These are phyloP conservation scores for Nasonia vitripennis DNA, from an alignment of 1,140 invertebrate genomes.

Conservation along the genomic window DNA sequence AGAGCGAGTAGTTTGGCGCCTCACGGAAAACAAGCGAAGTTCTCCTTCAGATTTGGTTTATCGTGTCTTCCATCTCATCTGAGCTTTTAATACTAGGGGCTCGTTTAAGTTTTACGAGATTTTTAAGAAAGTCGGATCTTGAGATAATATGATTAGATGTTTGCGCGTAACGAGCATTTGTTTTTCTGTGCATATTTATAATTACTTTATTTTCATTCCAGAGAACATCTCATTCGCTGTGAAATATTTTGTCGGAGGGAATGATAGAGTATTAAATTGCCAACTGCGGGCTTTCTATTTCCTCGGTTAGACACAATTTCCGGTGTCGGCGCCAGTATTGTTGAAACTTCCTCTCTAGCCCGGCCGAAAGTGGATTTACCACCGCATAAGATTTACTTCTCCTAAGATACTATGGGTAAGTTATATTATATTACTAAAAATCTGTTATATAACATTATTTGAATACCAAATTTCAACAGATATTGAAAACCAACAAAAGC, in stretches of 20 bases:
- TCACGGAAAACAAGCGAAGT: conserved; percentile 36
- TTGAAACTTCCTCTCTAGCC: neutral
- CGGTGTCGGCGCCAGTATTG: too few relatives aligned
- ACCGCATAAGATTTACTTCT: neutral
- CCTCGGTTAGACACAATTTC: too few relatives aligned
- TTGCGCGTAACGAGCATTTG: too few relatives aligned
- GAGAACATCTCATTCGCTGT: neutral
- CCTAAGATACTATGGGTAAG: neutral
- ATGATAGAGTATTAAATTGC: neutral
- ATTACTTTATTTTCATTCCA: neutral
- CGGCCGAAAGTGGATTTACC: neutral
- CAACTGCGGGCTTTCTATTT: neutral
- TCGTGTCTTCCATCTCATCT: conserved; percentile 35
- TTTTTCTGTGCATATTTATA: neutral
- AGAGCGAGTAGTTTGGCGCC: conserved; percentile 12
- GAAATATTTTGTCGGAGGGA: neutral
- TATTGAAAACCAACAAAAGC: neutral
- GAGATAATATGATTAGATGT: too few relatives aligned
- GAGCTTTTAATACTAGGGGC: conserved; percentile 61
- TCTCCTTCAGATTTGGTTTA: conserved; percentile 40
- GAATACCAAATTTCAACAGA: too few relatives aligned
- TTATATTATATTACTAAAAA: neutral
- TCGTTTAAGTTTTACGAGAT: conserved; percentile 46
- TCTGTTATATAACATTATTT: too few relatives aligned
- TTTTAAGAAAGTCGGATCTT: neutral